These are phyloP conservation scores for Himalopsyche kuldschensis DNA, from an alignment of 2,888 invertebrate genomes.

Conservation along the genomic window DNA sequence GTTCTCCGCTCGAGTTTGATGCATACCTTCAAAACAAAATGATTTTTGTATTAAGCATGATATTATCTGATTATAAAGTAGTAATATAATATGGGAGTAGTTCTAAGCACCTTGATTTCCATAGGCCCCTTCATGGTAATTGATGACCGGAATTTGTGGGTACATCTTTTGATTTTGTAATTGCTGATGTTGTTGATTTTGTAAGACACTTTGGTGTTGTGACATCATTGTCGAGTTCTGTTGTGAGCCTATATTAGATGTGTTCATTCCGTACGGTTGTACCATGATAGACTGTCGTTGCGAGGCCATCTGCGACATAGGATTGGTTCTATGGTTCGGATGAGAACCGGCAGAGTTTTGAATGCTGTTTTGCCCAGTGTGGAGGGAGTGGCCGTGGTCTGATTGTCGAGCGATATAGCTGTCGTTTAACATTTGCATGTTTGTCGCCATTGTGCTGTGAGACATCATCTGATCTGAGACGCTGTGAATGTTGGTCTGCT, in stretches of 20 bases:
- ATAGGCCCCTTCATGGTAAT: slow-evolving; percentile 29
- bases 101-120: background rate
- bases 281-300: slow-evolving; percentile 32
- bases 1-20: slow-evolving; percentile 22
- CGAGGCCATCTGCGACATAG: background rate
- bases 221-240: slow-evolving; percentile 5
- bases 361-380: background rate
- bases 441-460: slow-evolving; percentile 16
- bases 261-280: slow-evolving; percentile 24
- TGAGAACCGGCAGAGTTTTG: slow-evolving; percentile 5
- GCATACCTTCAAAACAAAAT: slow-evolving; percentile 15
- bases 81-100: background rate
- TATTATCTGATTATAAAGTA: background rate
- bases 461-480: slow-evolving; percentile 36
- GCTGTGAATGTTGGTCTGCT: slow-evolving; percentile 43
- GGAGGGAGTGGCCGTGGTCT: background rate
- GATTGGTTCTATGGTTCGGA: background rate
- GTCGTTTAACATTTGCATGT: slow-evolving; percentile 3
- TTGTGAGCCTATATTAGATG: background rate
- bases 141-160: slow-evolving; percentile 20
- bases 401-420: background rate
- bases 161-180: slow-evolving; percentile 37
- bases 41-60: background rate
- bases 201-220: slow-evolving; percentile 13
- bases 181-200: slow-evolving; percentile 34